A percentile compares a stretch with the other conserved stretches of the same genome.
Evolutionary conservation across 2,113 vertebrate species (phyloP).

Genomic region (Beaufortia kweichowensis): DNA sequence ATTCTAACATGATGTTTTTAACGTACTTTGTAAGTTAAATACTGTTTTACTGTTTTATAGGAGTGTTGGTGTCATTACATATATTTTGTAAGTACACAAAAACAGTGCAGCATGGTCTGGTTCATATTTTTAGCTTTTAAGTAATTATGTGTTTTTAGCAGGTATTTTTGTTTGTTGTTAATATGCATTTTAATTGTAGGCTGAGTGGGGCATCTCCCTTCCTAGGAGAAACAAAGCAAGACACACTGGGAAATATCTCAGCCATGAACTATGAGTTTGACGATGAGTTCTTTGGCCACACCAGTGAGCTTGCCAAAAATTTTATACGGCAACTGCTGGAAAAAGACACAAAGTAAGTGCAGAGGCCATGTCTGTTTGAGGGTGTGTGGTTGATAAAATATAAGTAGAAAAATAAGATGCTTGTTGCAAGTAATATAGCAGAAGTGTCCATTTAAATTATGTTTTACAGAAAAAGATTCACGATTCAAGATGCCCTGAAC

Average conservation of each 20-base stretch:
- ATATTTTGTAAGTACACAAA: slow-evolving; percentile 87
- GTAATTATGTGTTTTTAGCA: neutral
- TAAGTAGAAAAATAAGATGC: neutral
- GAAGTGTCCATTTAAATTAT: slow-evolving; percentile 17
- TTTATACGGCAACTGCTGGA: slow-evolving; percentile 91
- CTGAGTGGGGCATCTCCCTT: slow-evolving; percentile 94
- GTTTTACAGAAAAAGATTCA: slow-evolving; percentile 84
- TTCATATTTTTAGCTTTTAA: neutral
- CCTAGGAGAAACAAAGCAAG: slow-evolving; percentile 92
- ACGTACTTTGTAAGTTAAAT: slow-evolving; percentile 5
- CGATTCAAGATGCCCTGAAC: slow-evolving; percentile 85
- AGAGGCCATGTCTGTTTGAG: slow-evolving; percentile 26
- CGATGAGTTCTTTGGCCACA: slow-evolving; percentile 92
- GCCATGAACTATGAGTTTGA: slow-evolving; percentile 91
- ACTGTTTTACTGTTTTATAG: slow-evolving; percentile 66
- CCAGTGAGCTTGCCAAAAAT: slow-evolving; percentile 92
- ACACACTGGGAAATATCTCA: slow-evolving; percentile 91
- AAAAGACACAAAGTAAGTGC: slow-evolving; percentile 86
- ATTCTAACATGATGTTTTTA: slow-evolving; percentile 44
- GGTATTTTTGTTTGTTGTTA: neutral
- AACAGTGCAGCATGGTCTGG: neutral
- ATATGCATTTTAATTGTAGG: slow-evolving; percentile 68
- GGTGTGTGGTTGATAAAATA: neutral
- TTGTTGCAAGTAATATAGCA: neutral
- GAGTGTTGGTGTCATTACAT: slow-evolving; percentile 98